These are phyloP conservation scores for Drosophila busckii DNA, from an alignment of 1,140 invertebrate genomes.

Conservation along the genomic window DNA sequence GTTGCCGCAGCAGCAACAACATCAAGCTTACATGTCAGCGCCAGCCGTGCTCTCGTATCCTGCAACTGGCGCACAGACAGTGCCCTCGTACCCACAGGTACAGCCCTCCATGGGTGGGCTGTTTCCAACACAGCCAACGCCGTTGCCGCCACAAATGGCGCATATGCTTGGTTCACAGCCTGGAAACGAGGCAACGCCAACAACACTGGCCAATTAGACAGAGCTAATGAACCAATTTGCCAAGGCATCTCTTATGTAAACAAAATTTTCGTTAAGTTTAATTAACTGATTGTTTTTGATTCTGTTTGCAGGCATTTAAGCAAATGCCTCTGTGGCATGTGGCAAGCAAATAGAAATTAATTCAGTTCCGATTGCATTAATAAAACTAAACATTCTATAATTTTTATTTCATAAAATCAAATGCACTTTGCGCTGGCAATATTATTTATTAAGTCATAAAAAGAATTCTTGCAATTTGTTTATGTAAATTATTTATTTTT, in stretches of 20 bases:
- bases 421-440: conserved; percentile 13
- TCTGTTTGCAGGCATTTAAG: conserved; percentile 22
- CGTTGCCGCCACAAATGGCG: conserved; percentile 70
- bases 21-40: conserved; percentile 69
- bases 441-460: too few species aligned
- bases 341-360: conserved; percentile 19
- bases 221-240: conserved; percentile 8
- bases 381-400: conserved; percentile 32
- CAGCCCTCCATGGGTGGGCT: conserved; percentile 69
- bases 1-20: conserved; percentile 36
- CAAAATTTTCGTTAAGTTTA: conserved; percentile 58
- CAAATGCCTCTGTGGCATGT: conserved; percentile 32
- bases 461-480: too few species aligned
- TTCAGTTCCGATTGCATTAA: conserved; percentile 47
- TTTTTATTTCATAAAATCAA: conserved; percentile 42
- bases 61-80: conserved; percentile 57
- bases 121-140: conserved; percentile 67
- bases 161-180: conserved; percentile 52
- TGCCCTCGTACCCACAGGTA: conserved; percentile 74
- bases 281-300: conserved; percentile 37
- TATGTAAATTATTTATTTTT: too few species aligned
- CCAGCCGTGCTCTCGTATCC: conserved; percentile 67
- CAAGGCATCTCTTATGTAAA: too few species aligned
- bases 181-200: conserved; percentile 2
- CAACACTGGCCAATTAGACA: conserved; percentile 21